Conservation (phyloP, 2,113 vertebrate species). For the Tringa solitaria region DNA sequence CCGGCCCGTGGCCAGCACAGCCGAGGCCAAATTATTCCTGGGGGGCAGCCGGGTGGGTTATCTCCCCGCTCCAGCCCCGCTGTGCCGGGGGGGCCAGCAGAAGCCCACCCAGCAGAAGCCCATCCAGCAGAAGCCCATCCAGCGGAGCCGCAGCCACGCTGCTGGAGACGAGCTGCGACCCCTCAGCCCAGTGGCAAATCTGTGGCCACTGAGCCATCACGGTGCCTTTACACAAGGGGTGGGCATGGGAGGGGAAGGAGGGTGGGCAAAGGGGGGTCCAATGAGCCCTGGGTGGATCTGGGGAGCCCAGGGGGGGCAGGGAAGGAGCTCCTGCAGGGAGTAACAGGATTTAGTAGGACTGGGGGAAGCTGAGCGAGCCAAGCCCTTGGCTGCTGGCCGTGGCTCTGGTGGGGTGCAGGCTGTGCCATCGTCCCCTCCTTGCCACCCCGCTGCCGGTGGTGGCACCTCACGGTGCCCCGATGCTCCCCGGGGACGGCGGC, state of each 20-base stretch:
- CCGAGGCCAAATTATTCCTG: not conserved
- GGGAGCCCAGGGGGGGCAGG: not conserved
- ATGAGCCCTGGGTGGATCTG: not conserved
- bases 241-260: not conserved
- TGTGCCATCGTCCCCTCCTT: not conserved
- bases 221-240: accelerated
- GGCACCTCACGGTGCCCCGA: not conserved
- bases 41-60: not conserved
- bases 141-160: not conserved
- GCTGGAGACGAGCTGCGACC: not conserved
- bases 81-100: not conserved
- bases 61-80: slow-evolving; percentile 9
- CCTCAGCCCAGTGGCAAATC: not conserved
- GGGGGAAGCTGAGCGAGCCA: not conserved
- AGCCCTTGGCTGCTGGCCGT: not conserved
- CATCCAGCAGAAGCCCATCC: not conserved
- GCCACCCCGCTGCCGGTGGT: accelerated
- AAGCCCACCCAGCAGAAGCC: too few relatives aligned
- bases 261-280: not conserved
- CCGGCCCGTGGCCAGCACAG: not conserved
- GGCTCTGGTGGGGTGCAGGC: not conserved
- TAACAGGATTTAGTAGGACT: not conserved
- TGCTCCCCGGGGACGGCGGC: accelerated
- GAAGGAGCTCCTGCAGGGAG: not conserved
- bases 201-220: not conserved